Conservation (phyloP, 2,797 vertebrate genomes). For the Podargus strigoides region DNA sequence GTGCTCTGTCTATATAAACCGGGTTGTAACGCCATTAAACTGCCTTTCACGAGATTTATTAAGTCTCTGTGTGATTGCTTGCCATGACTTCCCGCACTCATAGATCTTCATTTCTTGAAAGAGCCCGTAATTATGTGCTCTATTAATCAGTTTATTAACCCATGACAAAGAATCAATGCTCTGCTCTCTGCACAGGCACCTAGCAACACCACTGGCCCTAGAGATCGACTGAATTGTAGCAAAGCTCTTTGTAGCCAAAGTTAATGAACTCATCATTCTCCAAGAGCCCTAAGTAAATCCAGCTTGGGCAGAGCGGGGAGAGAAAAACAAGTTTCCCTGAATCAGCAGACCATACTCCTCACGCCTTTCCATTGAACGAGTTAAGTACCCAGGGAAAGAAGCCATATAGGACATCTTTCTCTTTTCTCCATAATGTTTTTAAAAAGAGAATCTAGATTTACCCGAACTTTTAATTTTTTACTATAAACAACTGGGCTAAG, state of each 20-base stretch:
- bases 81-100: too few species aligned
- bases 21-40: too few species aligned
- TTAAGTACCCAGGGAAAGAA: background rate
- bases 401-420: background rate
- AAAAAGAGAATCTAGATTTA: background rate
- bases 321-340: background rate
- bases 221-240: background rate
- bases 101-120: background rate
- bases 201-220: background rate
- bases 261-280: background rate
- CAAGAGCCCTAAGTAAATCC: background rate
- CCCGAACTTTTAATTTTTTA: background rate
- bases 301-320: accelerated
- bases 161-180: background rate
- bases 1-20: too few species aligned
- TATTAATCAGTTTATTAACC: background rate
- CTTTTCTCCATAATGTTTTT: background rate
- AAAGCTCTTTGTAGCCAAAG: background rate
- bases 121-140: background rate
- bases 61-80: too few species aligned
- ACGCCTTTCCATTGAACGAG: background rate
- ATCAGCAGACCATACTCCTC: background rate
- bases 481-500: background rate
- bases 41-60: too few species aligned
- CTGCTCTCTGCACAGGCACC: background rate